Base-by-base conservation (phyloP, 2,113 vertebrate genomes). In the Proterorhinus semilunaris region DNA sequence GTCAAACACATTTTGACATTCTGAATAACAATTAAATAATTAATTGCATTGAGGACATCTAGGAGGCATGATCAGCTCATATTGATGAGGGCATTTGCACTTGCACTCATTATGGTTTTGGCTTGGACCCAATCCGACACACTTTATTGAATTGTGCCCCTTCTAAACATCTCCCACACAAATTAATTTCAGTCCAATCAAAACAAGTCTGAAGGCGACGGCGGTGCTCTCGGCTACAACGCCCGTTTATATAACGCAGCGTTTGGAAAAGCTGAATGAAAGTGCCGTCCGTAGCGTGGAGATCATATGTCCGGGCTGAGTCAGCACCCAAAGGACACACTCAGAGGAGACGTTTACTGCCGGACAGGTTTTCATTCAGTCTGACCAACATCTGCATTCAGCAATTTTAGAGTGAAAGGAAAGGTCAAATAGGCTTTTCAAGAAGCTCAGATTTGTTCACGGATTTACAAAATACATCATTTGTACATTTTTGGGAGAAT, bases 301-400 rank as follows among this genome's bases (percentile, higher is more conserved):
- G 64, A 80, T 85, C 83, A 63, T 62, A 67, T 78, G 58, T 45
- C 48, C 54, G 52, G 47, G 68, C 62, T 44, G 76, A 83, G 77
- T 83, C 79, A 83, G 81, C 79, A 71, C 64, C 62, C 12, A 13
- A 62, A 72, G 72, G 55, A 50, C 46, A 44, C 2, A 9, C 11
- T 43, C 62, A 74, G 50, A 61, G 64, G 0, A 13, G 50, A 27
- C 45, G 70, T 27, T 9, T 49, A 49, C 13, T 62, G 9, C 42
- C 27, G 54, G 51, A 52, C 61, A 21, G 5, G 44, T 4, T 0
- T 61, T 51, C 15, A 10, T 61, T 13, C 58, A 42, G 11, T 42
- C 17, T 47, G 7, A 8, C 7, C 46, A 47, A 10, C 46, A 47
- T 5, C 54, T 11, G 54, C 54, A 1, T 51, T 21, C 52, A 54